Evolutionary conservation across 1,140 invertebrate species (phyloP).

Genomic region (Caerostris darwini): DNA sequence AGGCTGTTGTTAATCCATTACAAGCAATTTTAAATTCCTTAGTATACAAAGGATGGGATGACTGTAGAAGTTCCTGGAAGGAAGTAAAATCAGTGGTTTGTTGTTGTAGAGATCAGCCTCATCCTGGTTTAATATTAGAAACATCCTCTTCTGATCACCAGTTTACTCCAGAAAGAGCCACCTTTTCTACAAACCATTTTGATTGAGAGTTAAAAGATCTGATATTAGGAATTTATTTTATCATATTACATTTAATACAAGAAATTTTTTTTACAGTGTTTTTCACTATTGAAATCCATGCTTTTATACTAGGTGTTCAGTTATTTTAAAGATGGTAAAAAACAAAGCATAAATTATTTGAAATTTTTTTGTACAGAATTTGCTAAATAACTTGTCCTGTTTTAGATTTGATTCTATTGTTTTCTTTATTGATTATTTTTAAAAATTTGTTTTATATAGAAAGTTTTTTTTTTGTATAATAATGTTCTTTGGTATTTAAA

Average conservation of each 20-base stretch:
- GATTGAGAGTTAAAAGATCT: background rate
- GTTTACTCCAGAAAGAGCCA: constrained; percentile 34
- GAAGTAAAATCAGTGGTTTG: constrained; percentile 36
- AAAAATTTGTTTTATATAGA: too few relatives aligned
- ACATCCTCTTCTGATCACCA: constrained; percentile 49
- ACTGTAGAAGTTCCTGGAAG: constrained; percentile 30
- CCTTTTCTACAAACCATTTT: constrained; percentile 64
- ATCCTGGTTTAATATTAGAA: constrained; percentile 60
- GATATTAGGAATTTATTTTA: background rate
- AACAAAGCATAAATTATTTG: background rate
- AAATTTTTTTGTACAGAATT: background rate
- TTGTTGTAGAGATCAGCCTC: constrained; percentile 37
- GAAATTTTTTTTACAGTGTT: background rate
- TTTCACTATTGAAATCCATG: background rate
- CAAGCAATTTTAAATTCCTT: constrained; percentile 90
- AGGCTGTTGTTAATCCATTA: constrained; percentile 91
- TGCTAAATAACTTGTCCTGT: too few relatives aligned
- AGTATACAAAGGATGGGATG: constrained; percentile 86
- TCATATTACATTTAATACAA: background rate
- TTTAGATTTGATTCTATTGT: too few relatives aligned
- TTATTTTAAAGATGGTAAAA: background rate
- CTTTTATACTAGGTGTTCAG: background rate
- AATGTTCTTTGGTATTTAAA: too few relatives aligned
- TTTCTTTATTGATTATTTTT: too few relatives aligned
- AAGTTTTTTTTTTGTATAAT: too few relatives aligned